Evolutionary conservation across 2,888 invertebrate species (phyloP).

Genomic region (Drosophila ezoana): DNA sequence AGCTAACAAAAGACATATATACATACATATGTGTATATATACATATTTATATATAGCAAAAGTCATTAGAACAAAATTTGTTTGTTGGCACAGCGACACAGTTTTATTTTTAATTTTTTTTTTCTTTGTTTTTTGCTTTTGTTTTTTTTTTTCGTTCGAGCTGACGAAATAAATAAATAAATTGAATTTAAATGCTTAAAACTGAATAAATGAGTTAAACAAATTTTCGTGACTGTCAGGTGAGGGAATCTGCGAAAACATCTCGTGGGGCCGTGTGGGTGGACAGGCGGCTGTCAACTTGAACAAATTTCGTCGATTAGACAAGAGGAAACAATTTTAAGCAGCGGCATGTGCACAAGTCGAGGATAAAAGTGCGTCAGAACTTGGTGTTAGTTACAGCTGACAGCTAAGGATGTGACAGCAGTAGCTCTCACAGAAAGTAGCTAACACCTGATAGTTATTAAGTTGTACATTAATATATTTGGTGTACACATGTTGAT

Average conservation of each 20-base stretch:
- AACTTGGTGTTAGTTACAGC: not conserved
- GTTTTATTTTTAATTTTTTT: constrained; percentile 32
- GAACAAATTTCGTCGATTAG: constrained; percentile 64
- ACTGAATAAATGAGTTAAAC: constrained; percentile 39
- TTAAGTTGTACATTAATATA: not conserved
- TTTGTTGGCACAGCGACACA: constrained; percentile 73
- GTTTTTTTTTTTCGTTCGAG: constrained; percentile 1
- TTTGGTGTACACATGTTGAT: constrained; percentile 13
- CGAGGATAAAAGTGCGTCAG: constrained; percentile 51
- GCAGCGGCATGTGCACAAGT: constrained; percentile 20
- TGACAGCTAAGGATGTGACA: constrained; percentile 33
- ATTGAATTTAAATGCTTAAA: constrained; percentile 63
- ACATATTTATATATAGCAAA: constrained; percentile 23
- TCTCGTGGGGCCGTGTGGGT: constrained; percentile 53
- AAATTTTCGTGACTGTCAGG: constrained; percentile 38
- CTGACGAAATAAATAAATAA: constrained; percentile 53
- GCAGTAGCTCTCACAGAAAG: constrained; percentile 9
- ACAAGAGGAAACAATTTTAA: constrained; percentile 62
- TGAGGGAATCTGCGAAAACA: constrained; percentile 25
- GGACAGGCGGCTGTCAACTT: constrained; percentile 69
- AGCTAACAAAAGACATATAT: constrained; percentile 14
- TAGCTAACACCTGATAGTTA: constrained; percentile 41
- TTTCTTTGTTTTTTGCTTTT: not conserved
- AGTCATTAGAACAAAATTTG: constrained; percentile 71
- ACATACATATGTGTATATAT: not conserved